These are phyloP conservation scores for Bradypodion ventrale DNA, from an alignment of 2,797 vertebrate genomes.

Conservation along the genomic window DNA sequence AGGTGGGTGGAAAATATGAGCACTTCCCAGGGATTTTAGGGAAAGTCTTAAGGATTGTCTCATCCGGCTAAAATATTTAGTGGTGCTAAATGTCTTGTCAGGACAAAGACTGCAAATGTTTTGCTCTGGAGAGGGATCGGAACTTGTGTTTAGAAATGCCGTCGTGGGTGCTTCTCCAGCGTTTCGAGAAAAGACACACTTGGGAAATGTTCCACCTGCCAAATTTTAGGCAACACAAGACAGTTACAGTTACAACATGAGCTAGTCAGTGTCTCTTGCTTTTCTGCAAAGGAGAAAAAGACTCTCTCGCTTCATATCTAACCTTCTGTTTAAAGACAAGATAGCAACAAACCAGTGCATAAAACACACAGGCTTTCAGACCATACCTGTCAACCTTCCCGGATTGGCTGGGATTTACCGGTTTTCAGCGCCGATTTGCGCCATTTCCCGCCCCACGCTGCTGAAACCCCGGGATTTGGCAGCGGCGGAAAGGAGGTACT, in stretches of 20 bases:
- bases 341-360: neutral
- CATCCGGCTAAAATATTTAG: neutral
- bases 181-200: slow-evolving; percentile 10
- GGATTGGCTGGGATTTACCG: too few relatives aligned
- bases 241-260: neutral
- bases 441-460: too few relatives aligned
- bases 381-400: too few relatives aligned
- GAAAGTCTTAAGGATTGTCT: neutral
- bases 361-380: too few relatives aligned
- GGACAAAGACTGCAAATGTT: slow-evolving; percentile 11
- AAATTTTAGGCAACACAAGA: slow-evolving; percentile 22
- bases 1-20: neutral
- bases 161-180: neutral
- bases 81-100: slow-evolving; percentile 21
- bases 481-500: too few relatives aligned
- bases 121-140: neutral
- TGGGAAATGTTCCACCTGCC: neutral
- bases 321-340: neutral
- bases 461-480: too few relatives aligned
- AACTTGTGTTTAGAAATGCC: neutral
- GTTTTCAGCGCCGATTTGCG: too few relatives aligned
- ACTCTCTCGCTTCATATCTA: neutral
- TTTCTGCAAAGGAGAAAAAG: neutral
- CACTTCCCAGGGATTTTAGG: neutral
- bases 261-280: neutral